These are phyloP conservation scores for Epistrophe grossulariae DNA, from an alignment of 2,888 invertebrate species.

Conservation along the genomic window DNA sequence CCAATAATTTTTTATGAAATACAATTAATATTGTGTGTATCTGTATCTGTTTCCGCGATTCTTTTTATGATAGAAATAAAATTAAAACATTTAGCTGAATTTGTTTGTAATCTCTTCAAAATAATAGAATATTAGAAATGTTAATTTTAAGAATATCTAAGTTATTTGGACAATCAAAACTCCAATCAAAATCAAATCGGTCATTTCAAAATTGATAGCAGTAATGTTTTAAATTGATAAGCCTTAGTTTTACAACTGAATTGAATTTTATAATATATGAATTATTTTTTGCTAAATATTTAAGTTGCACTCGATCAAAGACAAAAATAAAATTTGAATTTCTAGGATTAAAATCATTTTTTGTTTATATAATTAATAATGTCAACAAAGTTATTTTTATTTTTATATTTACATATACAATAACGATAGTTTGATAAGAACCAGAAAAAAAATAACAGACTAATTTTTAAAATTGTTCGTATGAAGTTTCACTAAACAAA, in stretches of 20 bases:
- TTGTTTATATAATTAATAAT: background rate
- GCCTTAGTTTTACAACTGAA: too few species aligned
- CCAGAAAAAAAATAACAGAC: background rate
- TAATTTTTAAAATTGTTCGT: conserved; percentile 14
- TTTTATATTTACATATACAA: background rate
- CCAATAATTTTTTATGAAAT: too few species aligned
- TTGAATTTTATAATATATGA: background rate
- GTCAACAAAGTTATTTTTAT: conserved; percentile 7
- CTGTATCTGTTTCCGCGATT: too few species aligned
- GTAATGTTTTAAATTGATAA: background rate
- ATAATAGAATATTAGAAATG: background rate
- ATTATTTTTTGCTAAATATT: background rate
- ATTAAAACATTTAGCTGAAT: too few species aligned
- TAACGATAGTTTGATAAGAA: background rate
- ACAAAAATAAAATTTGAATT: conserved; percentile 6
- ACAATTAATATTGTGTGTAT: too few species aligned
- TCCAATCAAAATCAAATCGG: background rate
- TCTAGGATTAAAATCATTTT: background rate
- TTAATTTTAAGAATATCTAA: background rate
- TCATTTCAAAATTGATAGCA: background rate
- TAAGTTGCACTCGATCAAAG: conserved; percentile 5
- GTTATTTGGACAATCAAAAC: background rate
- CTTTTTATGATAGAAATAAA: too few species aligned
- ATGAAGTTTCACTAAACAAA: conserved; percentile 15
- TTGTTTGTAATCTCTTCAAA: background rate